Evolutionary conservation across 2,113 vertebrate species (phyloP).

Genomic region (Ivindomyrus marchei): DNA sequence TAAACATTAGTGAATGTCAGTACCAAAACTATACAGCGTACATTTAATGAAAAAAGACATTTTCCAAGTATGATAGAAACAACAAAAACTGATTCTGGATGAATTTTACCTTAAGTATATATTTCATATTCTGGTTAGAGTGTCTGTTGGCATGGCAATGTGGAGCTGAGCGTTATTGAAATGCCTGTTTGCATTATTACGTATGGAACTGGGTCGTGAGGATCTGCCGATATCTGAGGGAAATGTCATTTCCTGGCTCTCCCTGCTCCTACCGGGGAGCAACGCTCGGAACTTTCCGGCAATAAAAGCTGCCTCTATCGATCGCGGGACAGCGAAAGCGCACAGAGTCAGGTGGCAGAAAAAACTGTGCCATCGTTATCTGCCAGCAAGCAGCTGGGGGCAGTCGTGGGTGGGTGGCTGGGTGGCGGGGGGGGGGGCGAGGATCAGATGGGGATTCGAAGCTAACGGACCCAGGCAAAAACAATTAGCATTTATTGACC

Average conservation of each 20-base stretch:
- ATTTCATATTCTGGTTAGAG: neutral
- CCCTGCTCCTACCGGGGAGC: neutral
- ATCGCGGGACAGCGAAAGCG: neutral
- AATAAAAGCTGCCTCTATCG: neutral
- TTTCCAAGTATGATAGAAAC: neutral
- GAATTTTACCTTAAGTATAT: neutral
- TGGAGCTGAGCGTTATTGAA: neutral
- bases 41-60: neutral
- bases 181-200: constrained; percentile 14
- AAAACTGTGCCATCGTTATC: neutral
- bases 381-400: constrained; percentile 1
- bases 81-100: neutral
- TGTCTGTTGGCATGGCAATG: constrained; percentile 8
- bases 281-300: neutral
- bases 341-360: neutral
- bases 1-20: neutral
- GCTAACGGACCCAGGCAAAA: neutral
- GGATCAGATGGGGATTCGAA: neutral
- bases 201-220: constrained; percentile 12
- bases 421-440: neutral
- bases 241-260: constrained; percentile 3
- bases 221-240: neutral
- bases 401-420: neutral
- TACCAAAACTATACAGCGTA: neutral
- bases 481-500: constrained; percentile 1